Conservation (phyloP, 2,888 invertebrate genomes). For the Hyposoter didymator region DNA sequence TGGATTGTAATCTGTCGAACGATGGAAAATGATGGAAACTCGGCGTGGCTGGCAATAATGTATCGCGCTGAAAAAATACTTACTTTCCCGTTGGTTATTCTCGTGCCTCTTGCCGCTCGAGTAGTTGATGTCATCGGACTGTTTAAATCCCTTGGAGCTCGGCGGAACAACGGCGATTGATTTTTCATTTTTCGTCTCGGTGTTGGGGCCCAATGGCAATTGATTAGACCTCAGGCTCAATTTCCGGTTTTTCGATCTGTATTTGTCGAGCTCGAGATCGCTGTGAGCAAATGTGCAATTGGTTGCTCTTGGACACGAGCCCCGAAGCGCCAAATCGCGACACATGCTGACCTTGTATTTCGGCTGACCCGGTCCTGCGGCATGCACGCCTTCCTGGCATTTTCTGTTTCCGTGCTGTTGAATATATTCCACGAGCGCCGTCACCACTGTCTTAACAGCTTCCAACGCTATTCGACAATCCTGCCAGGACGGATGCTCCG, state of each 20-base stretch:
- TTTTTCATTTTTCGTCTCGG: constrained; percentile 79
- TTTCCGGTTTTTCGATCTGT: constrained; percentile 89
- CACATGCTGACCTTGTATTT: constrained; percentile 97
- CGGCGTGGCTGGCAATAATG: too few relatives aligned
- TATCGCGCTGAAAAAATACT: not conserved
- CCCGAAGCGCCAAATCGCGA: constrained; percentile 91
- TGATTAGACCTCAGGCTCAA: constrained; percentile 81
- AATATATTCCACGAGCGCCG: constrained; percentile 91
- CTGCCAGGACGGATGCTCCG: constrained; percentile 87
- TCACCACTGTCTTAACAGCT: constrained; percentile 89
- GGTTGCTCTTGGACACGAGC: constrained; percentile 93
- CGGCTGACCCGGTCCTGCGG: constrained; percentile 85
- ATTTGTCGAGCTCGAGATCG: constrained; percentile 95
- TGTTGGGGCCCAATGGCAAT: constrained; percentile 72
- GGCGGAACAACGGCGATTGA: constrained; percentile 72
- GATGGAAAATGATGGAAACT: not conserved
- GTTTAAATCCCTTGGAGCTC: constrained; percentile 80
- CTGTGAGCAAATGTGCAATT: constrained; percentile 97
- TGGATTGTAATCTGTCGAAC: constrained; percentile 75
- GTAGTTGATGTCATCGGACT: constrained; percentile 82
- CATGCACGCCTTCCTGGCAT: constrained; percentile 86
- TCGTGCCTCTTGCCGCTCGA: constrained; percentile 78
- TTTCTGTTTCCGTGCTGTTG: constrained; percentile 90
- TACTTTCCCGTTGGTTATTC: constrained; percentile 80
- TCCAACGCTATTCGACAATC: constrained; percentile 89